Percentiles rank a stretch among this genome's conserved stretches.
These are phyloP conservation scores for Brachionus asplanchnoidis DNA, from an alignment of 1,140 invertebrate genomes.

Conservation along the genomic window DNA sequence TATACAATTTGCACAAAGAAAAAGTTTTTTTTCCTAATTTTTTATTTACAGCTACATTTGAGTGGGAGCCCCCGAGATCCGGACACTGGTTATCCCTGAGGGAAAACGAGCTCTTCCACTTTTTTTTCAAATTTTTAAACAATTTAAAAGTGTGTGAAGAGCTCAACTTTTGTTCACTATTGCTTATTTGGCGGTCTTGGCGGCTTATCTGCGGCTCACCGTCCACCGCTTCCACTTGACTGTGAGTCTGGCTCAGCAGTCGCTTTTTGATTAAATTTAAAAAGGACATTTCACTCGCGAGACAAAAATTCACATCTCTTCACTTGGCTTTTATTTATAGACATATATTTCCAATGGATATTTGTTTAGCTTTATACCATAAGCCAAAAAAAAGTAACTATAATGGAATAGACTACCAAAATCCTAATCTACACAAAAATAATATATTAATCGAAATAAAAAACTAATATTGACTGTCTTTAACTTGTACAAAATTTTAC, in stretches of 20 bases:
- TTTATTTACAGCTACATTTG: not conserved
- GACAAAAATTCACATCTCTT: conserved; percentile 1
- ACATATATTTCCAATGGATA: not conserved
- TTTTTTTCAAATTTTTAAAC: conserved; percentile 18
- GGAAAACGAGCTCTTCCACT: conserved; percentile 11
- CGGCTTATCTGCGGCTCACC: not conserved
- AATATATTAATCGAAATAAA: not conserved
- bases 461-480: conserved; percentile 34
- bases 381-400: not conserved
- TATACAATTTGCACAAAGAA: conserved; percentile 3
- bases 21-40: not conserved
- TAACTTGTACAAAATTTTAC: conserved; percentile 10
- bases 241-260: not conserved
- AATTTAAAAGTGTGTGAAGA: not conserved
- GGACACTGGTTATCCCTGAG: not conserved
- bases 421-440: not conserved
- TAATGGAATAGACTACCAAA: conserved; percentile 15
- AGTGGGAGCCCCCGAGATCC: not conserved
- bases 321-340: conserved; percentile 14
- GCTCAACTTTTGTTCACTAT: not conserved
- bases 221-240: not conserved
- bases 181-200: not conserved
- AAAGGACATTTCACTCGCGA: not conserved
- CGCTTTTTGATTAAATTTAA: conserved; percentile 7
- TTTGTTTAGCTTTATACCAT: not conserved